phyloP scores from a whole-genome alignment of 2,888 invertebrate species.

The Ichneumoninae sp. region DNA sequence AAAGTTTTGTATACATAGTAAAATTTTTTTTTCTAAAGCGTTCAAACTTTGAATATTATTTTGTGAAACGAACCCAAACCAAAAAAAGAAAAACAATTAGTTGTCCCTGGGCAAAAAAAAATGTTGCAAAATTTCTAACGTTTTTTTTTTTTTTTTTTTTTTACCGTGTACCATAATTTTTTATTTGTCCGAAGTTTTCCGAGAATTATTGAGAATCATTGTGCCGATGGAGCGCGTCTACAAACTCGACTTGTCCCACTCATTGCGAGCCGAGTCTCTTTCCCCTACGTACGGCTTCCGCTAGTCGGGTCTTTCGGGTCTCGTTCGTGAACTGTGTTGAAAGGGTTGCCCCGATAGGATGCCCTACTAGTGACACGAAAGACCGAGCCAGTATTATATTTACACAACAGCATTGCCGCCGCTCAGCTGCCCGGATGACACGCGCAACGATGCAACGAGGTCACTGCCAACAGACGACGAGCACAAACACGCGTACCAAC shows the following conservation, averaged over 20 bases:
- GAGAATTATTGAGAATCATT: neutral
- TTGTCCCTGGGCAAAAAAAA: too few species aligned
- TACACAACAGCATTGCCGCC: constrained; percentile 24
- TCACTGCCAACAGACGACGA: constrained; percentile 41
- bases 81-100: too few species aligned
- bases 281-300: constrained; percentile 45
- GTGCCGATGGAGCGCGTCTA: neutral
- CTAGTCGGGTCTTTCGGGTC: constrained; percentile 21
- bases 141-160: too few species aligned
- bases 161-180: too few species aligned
- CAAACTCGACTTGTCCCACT: neutral
- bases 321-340: constrained; percentile 39
- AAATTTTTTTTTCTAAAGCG: too few species aligned
- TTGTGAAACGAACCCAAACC: too few species aligned
- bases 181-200: neutral
- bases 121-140: too few species aligned
- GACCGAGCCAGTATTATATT: neutral
- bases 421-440: constrained; percentile 8
- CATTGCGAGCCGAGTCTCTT: neutral
- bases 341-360: constrained; percentile 54
- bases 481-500: neutral
- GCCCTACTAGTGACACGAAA: constrained; percentile 56
- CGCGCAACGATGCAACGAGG: constrained; percentile 32
- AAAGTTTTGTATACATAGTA: too few species aligned
- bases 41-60: too few species aligned